Conservation (phyloP, 2,797 vertebrate species). For the Remorina albescens region DNA sequence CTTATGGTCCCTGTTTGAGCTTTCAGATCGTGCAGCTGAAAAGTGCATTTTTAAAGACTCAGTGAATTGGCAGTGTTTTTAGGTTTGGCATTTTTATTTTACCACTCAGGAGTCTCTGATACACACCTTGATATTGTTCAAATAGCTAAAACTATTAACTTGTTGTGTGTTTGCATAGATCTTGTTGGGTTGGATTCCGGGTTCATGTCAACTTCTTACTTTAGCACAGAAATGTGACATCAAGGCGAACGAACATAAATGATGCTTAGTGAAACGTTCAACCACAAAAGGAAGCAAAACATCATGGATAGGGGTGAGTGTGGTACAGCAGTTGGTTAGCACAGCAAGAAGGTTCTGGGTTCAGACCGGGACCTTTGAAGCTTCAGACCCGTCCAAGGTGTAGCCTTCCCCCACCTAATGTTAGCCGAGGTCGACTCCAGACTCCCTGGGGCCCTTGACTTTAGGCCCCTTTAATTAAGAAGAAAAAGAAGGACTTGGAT, state of each 20-base stretch:
- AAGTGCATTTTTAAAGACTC: background rate
- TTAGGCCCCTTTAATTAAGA: background rate
- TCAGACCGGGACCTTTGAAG: no score
- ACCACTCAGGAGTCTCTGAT: no score
- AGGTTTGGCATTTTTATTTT: no score
- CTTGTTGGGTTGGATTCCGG: background rate
- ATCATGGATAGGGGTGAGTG: no score
- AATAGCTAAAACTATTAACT: background rate
- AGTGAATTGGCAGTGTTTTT: background rate
- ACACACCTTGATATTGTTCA: background rate
- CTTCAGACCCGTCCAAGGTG: no score
- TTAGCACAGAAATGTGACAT: background rate
- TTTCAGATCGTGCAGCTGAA: conserved; percentile 10
- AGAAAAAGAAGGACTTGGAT: background rate
- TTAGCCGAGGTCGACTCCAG: no score
- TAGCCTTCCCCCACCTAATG: no score
- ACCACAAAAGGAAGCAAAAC: no score
- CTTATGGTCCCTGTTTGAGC: conserved; percentile 15
- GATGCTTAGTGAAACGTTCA: no score
- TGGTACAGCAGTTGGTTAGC: background rate
- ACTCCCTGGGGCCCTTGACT: no score
- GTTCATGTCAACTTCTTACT: background rate
- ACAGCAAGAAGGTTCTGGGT: no score
- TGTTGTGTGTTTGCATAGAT: background rate
- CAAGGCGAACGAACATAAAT: no score